Conservation (phyloP, 1,140 invertebrate genomes). For the Rhysida immarginata region DNA sequence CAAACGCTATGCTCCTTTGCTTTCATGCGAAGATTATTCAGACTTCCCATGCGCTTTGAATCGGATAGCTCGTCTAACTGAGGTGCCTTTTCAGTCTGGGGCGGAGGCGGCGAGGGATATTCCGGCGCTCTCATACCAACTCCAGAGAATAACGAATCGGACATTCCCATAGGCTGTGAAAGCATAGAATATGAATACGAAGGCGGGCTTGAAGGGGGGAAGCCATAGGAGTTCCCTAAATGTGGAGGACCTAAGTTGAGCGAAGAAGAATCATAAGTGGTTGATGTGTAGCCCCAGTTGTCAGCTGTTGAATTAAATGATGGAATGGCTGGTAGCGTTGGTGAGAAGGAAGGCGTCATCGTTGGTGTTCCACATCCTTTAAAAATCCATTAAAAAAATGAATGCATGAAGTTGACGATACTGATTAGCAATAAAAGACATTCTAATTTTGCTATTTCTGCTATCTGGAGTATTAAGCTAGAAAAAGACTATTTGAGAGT, state of each 20-base stretch:
- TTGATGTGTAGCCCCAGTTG: neutral
- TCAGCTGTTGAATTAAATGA: conserved; percentile 6
- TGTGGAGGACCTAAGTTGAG: neutral
- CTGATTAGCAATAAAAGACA: neutral
- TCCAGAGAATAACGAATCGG: conserved; percentile 7
- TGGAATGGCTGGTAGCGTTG: neutral
- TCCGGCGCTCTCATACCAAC: conserved; percentile 5
- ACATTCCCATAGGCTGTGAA: conserved; percentile 2
- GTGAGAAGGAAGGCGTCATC: conserved; percentile 4
- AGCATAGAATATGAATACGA: conserved; percentile 9
- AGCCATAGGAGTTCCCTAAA: conserved; percentile 5
- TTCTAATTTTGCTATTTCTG: too few relatives aligned
- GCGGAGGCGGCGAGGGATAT: neutral
- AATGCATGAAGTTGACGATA: neutral
- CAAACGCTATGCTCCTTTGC: conserved; percentile 3
- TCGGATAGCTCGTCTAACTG: neutral
- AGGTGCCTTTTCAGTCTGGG: neutral
- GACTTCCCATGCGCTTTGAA: neutral
- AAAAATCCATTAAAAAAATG: neutral
- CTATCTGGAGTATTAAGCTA: too few relatives aligned
- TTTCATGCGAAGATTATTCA: conserved; percentile 4
- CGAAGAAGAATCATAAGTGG: neutral
- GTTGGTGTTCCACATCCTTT: neutral
- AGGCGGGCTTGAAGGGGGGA: neutral
- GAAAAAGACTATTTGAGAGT: too few relatives aligned